Evolutionary conservation across 2,888 invertebrate genomes (phyloP).

Genomic region (Caenorhabditis virilis): DNA sequence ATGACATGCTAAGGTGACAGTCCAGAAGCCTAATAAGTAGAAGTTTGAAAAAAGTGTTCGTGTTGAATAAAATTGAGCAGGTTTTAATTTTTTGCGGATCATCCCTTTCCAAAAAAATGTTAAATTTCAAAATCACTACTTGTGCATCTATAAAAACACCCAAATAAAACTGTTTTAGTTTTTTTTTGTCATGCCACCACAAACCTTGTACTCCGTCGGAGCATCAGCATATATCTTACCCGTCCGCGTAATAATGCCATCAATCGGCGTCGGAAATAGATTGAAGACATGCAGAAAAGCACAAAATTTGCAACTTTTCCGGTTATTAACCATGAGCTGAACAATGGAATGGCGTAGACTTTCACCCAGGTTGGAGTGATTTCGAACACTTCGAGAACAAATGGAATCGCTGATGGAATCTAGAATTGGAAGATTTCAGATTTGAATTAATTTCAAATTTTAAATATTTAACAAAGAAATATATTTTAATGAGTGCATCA

Average conservation of each 20-base stretch:
- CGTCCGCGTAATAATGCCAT: conserved; percentile 21
- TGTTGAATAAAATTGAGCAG: too few relatives aligned
- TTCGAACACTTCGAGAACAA: conserved; percentile 28
- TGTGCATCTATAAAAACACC: too few relatives aligned
- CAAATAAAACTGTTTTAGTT: too few relatives aligned
- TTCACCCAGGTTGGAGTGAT: conserved; percentile 28
- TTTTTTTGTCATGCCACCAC: too few relatives aligned
- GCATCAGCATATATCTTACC: conserved; percentile 31
- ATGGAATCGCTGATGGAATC: conserved; percentile 32
- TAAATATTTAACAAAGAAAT: neutral
- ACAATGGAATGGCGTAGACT: conserved; percentile 24
- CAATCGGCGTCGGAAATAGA: conserved; percentile 38
- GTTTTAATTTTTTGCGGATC: too few relatives aligned
- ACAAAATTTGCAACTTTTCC: conserved; percentile 43
- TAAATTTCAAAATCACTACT: too few relatives aligned
- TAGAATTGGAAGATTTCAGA: conserved; percentile 4
- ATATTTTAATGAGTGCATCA: too few relatives aligned
- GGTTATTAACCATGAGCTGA: conserved; percentile 30
- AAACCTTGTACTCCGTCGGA: conserved; percentile 16
- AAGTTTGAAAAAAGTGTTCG: too few relatives aligned
- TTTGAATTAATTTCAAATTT: neutral
- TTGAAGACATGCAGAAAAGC: conserved; percentile 42
- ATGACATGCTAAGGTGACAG: too few relatives aligned
- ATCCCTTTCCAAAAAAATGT: too few relatives aligned
- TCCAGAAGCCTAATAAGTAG: too few relatives aligned